Evolutionary conservation across 2,888 invertebrate genomes (phyloP), one percentile per base, ranked within the genome.

Genomic region (Scotopteryx bipunctaria): DNA sequence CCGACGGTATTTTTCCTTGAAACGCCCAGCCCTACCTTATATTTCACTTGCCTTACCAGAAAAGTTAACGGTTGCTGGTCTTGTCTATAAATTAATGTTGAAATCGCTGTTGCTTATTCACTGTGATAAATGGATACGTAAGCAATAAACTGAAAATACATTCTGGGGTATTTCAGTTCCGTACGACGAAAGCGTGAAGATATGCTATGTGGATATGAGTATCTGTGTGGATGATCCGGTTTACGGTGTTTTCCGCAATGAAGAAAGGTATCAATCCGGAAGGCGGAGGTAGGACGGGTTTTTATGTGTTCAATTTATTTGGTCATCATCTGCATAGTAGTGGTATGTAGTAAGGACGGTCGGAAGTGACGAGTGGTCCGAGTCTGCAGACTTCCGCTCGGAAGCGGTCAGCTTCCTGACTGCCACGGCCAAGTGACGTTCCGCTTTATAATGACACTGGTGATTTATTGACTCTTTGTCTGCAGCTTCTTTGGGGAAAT

Each of bases 1-100:
- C 75, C 58, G 73, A 66, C 67, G 69, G 76, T 79, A 76, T 83
- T 82, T 84, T 86, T 85, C 83, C 82, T 80, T 74, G 78, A 78
- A 79, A 76, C 63, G 61, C 58, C 63, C 66, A 65, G 71, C 57
- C 63, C 66, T 64, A 62, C 70, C 64, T 69, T 69, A 68, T 70
- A 71, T 73, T 72, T 71, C 63, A 65, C 67, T 70, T 63, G 64
- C 59, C 60, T 68, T 59, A 69, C 61, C 59, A 71, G 71, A 66
- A 67, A 71, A 69, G 57, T 67, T 74, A 73, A 70, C 70, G 67
- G 73, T 65, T 61, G 23, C 50, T 38, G 43, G 56, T 55, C 49
- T 48, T 35, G 56, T 43, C 57, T 58, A 61, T 69, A 61, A 66
- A 67, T 63, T 59, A 47, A 53, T 59, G 53, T 61, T 58, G 57